phyloP scores from a whole-genome alignment of 1,140 invertebrate species.

The Drosophila nigrodunni region DNA sequence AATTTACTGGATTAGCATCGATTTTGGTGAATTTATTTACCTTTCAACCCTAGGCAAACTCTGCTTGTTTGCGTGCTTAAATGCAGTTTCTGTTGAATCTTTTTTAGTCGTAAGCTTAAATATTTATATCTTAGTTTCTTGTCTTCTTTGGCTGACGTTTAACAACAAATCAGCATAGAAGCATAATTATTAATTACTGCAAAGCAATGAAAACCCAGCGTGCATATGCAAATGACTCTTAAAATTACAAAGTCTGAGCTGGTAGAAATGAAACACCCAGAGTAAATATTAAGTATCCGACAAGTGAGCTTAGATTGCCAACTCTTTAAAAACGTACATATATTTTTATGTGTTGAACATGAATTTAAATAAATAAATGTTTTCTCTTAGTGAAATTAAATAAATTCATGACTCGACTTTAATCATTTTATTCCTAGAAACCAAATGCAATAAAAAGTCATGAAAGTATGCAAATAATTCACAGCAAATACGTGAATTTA shows the following conservation, averaged over 20 bases:
- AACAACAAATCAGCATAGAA: conserved; percentile 35
- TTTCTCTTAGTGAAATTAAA: not conserved
- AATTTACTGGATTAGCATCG: conserved; percentile 52
- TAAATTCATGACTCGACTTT: not conserved
- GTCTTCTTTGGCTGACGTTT: not conserved
- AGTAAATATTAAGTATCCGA: conserved; percentile 5
- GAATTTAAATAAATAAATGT: no score
- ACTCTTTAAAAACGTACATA: no score
- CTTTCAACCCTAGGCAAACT: not conserved
- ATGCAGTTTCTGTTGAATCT: conserved; percentile 19
- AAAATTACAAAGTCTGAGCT: not conserved
- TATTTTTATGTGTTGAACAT: no score
- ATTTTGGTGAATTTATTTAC: conserved; percentile 22
- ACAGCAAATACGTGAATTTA: conserved; percentile 12
- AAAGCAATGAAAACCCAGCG: conserved; percentile 13
- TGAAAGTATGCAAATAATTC: conserved; percentile 25
- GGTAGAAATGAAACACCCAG: no score
- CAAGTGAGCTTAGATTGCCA: not conserved
- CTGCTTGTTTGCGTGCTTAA: conserved; percentile 33
- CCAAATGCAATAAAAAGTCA: not conserved
- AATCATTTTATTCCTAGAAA: not conserved
- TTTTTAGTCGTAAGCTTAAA: not conserved
- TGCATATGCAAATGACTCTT: conserved; percentile 1
- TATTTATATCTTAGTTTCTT: conserved; percentile 1
- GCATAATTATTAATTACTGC: conserved; percentile 22